These are phyloP conservation scores for Pangasianodon gigas DNA, from an alignment of 2,113 vertebrate species.

Conservation along the genomic window DNA sequence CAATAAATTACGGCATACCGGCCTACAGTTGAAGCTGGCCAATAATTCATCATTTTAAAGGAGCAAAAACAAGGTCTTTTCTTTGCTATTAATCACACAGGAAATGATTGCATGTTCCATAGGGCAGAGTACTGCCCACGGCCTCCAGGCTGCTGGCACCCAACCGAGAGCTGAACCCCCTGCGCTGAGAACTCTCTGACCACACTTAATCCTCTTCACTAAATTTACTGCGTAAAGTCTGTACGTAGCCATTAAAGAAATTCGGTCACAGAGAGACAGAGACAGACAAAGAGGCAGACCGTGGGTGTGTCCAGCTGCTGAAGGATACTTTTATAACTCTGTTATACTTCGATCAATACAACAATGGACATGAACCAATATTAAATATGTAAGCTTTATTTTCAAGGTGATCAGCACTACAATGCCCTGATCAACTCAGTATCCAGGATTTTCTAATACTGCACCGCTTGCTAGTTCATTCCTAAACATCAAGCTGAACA, in stretches of 20 bases:
- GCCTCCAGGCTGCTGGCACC: constrained; percentile 8
- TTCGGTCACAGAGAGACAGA: background rate
- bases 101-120: constrained; percentile 66
- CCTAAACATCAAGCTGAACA: background rate
- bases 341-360: constrained; percentile 15
- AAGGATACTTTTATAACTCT: constrained; percentile 8
- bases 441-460: background rate
- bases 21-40: constrained; percentile 69
- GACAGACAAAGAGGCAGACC: background rate
- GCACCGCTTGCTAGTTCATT: background rate
- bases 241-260: background rate
- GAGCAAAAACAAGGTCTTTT: constrained; percentile 66
- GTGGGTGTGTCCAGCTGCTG: constrained; percentile 11
- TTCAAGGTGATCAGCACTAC: background rate
- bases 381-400: background rate
- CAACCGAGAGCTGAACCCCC: background rate
- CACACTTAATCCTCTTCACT: constrained; percentile 2
- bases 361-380: constrained; percentile 10
- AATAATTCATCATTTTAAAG: constrained; percentile 78
- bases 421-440: background rate
- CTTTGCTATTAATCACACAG: constrained; percentile 66
- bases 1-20: constrained; percentile 72
- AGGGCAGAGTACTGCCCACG: constrained; percentile 4
- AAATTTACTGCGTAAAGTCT: background rate
- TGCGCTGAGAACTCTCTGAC: constrained; percentile 8